These are phyloP conservation scores for Poecilia wingei DNA, from an alignment of 2,797 vertebrate species.

Conservation along the genomic window DNA sequence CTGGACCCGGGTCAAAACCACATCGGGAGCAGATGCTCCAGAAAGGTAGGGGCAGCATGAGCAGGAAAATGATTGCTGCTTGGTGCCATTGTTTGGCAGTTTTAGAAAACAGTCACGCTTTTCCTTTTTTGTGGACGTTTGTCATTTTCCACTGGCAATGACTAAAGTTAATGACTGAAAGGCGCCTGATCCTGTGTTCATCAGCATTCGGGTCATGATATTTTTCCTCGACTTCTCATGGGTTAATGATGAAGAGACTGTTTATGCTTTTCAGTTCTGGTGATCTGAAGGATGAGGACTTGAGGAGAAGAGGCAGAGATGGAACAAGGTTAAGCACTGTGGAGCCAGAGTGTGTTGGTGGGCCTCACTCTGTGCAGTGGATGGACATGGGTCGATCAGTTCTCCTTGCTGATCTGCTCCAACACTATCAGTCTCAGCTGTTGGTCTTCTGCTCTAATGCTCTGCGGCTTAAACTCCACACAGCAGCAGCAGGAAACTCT, in stretches of 20 bases:
- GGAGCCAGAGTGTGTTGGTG: slow-evolving; percentile 7
- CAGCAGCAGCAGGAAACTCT: slow-evolving; percentile 21
- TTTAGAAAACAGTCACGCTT: too few relatives aligned
- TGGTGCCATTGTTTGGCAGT: too few relatives aligned
- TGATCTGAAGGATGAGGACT: slow-evolving; percentile 5
- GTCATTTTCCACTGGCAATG: too few relatives aligned
- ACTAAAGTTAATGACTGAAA: neutral
- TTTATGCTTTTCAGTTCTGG: slow-evolving; percentile 29
- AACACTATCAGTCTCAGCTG: slow-evolving; percentile 66
- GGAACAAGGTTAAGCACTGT: neutral
- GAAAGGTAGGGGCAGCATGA: slow-evolving; percentile 35
- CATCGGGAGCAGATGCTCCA: neutral
- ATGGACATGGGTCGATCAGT: slow-evolving; percentile 58
- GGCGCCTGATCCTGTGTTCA: neutral
- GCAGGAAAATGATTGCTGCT: neutral
- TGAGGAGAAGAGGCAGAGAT: neutral
- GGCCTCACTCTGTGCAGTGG: slow-evolving; percentile 60
- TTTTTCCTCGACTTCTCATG: neutral
- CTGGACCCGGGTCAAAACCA: slow-evolving; percentile 12
- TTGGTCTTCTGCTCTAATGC: slow-evolving; percentile 65
- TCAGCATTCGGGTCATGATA: neutral
- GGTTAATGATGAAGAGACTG: neutral
- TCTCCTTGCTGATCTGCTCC: slow-evolving; percentile 57
- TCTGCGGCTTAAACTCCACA: slow-evolving; percentile 58
- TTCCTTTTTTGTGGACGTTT: too few relatives aligned